Base-by-base conservation (phyloP, 2,113 vertebrate species). In the Melanerpes aurifrons region DNA sequence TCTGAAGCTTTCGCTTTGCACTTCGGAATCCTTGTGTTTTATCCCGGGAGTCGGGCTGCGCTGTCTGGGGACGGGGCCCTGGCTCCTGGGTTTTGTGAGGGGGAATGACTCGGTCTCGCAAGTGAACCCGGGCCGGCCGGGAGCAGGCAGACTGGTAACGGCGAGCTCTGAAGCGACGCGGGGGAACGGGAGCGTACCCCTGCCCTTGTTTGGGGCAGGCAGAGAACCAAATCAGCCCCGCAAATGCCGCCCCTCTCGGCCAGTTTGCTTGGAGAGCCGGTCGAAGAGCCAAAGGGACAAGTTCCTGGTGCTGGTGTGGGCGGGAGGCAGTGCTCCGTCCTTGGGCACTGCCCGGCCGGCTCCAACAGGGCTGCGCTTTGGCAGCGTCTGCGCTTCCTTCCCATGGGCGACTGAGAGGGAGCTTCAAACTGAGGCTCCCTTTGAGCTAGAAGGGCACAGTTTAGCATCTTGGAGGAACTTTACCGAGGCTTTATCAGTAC, bases 391-490 rank as follows among this genome's bases (percentile, higher is more conserved):
- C 11, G 4, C 28, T 16, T 3, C 47, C 47, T 16, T 3, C 53
- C 47, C 6, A 0, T 12, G 26, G 73, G 64, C 17, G 9, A 0
- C 9, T 0, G 14, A 0, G 9, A 1, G 9, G 9, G 15, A 6
- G 48, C 20, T n/a, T 43, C 3, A 5, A 3, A 7, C 7, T 2
- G 19, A 25, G 75, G n/a, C 22, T 15, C 21, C 7, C 1, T 13
- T 8, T 40, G 26, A 8, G 32, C 45, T 20, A 1, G 50, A 53
- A 53, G 15, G 13, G 3, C 22, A 1, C 13, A 3, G 56, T 6
- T 26, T 25, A 1, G 57, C 37, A 1, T 1, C n/a, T 5, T 2
- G 1, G 31, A 9, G 48, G n/a, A 28, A 16, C 5, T 8, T 12
- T 4, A 3, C 3, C 0, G 8, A 1, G 8, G 45, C 4, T 17